Evolutionary conservation across 2,113 vertebrate species (phyloP).

Genomic region (Chaetodon auriga): DNA sequence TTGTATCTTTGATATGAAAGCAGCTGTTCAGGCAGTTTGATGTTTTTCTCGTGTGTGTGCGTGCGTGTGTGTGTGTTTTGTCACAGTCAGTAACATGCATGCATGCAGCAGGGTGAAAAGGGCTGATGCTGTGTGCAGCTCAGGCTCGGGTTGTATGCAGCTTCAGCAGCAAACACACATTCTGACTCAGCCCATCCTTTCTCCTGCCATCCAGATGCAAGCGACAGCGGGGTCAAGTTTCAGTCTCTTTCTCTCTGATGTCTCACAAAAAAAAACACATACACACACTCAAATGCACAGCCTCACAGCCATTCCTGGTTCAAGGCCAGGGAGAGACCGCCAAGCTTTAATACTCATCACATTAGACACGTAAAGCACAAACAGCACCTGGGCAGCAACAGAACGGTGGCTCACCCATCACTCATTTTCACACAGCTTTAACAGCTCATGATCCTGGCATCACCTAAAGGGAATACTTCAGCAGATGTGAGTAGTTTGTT

Average conservation of each 20-base stretch:
- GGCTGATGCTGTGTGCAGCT: constrained; percentile 52
- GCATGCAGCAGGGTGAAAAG: constrained; percentile 34
- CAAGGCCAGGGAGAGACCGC: neutral
- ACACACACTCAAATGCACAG: neutral
- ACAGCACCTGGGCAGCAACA: constrained; percentile 29
- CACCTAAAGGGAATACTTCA: constrained; percentile 14
- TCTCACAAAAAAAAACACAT: neutral
- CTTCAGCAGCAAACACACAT: constrained; percentile 58
- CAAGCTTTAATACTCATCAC: constrained; percentile 8
- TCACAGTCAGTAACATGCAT: neutral
- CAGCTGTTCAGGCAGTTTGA: constrained; percentile 25
- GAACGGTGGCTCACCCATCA: constrained; percentile 25
- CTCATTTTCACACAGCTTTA: constrained; percentile 12
- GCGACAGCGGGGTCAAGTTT: constrained; percentile 66
- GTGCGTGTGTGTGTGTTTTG: constrained; percentile 14
- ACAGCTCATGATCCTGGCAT: constrained; percentile 12
- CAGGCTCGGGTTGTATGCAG: constrained; percentile 16
- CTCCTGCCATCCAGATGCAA: constrained; percentile 50
- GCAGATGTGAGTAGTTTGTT: constrained; percentile 11
- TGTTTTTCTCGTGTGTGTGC: constrained; percentile 7
- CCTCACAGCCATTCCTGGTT: neutral
- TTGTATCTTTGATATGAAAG: neutral
- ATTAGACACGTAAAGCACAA: constrained; percentile 1
- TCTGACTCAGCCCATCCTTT: constrained; percentile 65
- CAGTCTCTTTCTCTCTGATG: constrained; percentile 20